A percentile compares a stretch with the other conserved stretches of the same genome.
These are phyloP conservation scores for Megastigmus dorsalis DNA, from an alignment of 2,888 invertebrate species.

Conservation along the genomic window DNA sequence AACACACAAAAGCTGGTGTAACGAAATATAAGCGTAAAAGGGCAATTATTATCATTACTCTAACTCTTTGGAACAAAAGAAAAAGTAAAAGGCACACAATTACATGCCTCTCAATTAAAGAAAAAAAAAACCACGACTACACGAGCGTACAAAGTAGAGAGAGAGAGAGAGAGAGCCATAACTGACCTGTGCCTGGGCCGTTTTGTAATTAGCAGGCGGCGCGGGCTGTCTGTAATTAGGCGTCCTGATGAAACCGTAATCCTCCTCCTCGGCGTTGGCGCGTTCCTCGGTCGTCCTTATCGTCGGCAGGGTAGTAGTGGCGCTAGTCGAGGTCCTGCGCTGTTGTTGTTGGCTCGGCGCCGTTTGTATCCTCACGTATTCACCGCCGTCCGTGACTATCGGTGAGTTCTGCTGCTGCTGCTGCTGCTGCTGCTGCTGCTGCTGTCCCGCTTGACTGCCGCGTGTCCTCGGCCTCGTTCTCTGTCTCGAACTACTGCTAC, in stretches of 20 bases:
- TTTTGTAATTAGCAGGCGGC: slow-evolving; percentile 60
- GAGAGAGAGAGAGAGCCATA: too few species aligned
- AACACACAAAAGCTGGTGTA: too few species aligned
- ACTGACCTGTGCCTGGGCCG: slow-evolving; percentile 58
- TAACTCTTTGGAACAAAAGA: too few species aligned
- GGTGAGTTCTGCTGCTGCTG: slow-evolving; percentile 57
- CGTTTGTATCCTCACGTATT: slow-evolving; percentile 68
- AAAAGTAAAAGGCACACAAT: too few species aligned
- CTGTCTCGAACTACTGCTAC: slow-evolving; percentile 36
- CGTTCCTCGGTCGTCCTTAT: slow-evolving; percentile 59
- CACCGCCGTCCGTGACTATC: slow-evolving; percentile 68
- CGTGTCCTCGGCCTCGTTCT: slow-evolving; percentile 51
- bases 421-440: slow-evolving; percentile 52
- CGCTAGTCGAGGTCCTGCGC: slow-evolving; percentile 56
- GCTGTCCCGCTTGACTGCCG: too few species aligned
- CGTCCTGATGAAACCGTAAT: slow-evolving; percentile 76
- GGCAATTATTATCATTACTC: too few species aligned
- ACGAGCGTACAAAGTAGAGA: too few species aligned
- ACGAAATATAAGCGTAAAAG: too few species aligned
- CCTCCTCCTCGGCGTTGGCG: slow-evolving; percentile 68
- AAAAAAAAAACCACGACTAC: too few species aligned
- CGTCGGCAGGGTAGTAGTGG: slow-evolving; percentile 54
- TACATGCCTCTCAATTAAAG: too few species aligned
- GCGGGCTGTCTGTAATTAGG: slow-evolving; percentile 73
- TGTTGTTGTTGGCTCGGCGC: slow-evolving; percentile 51